Evolutionary conservation across 2,888 invertebrate genomes (phyloP), one percentile per base, ranked within the genome.

Genomic region (Corbicula japonica): DNA sequence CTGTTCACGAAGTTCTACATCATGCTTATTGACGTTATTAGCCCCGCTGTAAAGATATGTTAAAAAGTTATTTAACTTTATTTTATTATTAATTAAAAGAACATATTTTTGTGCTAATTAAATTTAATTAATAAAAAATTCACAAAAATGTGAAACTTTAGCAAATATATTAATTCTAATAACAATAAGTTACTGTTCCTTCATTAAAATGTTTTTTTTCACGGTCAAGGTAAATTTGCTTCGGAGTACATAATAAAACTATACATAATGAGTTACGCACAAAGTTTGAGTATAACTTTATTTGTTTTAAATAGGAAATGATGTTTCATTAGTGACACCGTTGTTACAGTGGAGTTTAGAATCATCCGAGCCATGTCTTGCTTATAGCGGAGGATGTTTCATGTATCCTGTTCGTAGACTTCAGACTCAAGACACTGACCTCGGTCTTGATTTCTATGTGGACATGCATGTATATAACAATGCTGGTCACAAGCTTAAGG

Each of bases 401-500:
- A 70, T 38, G 34, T 82, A 76, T 60, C 61, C 78, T 2, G 28
- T 84, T 1, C 6, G 46, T 1, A 41, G 48, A 21, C 30, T 81
- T 15, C 80, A 80, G 32, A 54, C 46, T 30, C 61, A 71, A 62
- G 77, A 84, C n/a, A 65, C 73, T 0, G 69, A 72, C 38, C 18
- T 60, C 18, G 66, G 69, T 1, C n/a, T 66, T 1, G 21, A 32
- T 5, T 82, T 76, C 38, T 63, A 63, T 34, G 35, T 79, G 23
- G 62, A 66, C 23, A 35, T 86, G 10, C 61, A 83, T 68, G 69
- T 76, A 6, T 85, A 76, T 38, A 85, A 86, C 61, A 72, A 70
- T 38, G 86, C 83, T 15, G 86, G 86, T 2, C 85, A 83, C 70
- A 70, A 58, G 34, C 76, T 78, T 10, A 61, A 52, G 15, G 66